Evolutionary conservation across 2,888 invertebrate species (phyloP).

Genomic region (Drosophila tripunctata): DNA sequence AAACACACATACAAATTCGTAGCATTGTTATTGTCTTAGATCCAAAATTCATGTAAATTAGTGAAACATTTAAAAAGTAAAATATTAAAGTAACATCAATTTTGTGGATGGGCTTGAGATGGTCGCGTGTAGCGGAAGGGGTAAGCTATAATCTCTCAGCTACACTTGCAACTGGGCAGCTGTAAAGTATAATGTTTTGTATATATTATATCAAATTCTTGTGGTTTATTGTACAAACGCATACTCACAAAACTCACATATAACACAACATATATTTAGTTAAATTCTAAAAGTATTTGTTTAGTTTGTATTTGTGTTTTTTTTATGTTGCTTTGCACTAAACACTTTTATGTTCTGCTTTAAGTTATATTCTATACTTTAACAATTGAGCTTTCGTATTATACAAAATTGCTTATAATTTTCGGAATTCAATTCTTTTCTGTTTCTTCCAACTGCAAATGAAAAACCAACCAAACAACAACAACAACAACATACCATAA

Average conservation of each 20-base stretch:
- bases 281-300: background rate
- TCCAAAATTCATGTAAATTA: conserved; percentile 10
- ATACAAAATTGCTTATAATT: conserved; percentile 47
- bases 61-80: background rate
- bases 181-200: background rate
- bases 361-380: conserved; percentile 10
- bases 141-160: conserved; percentile 19
- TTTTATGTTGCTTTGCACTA: conserved; percentile 12
- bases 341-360: conserved; percentile 24
- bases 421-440: conserved; percentile 48
- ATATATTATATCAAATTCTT: background rate
- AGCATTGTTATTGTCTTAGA: background rate
- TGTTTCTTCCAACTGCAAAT: conserved; percentile 61
- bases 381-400: conserved; percentile 28
- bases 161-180: background rate
- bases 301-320: background rate
- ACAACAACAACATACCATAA: conserved; percentile 31
- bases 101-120: conserved; percentile 30
- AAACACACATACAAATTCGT: background rate
- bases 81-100: background rate
- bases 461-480: conserved; percentile 18
- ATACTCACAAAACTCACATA: background rate
- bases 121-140: conserved; percentile 28
- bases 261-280: background rate
- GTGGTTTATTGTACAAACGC: background rate